A percentile compares a stretch with the other conserved stretches of the same genome.
These are phyloP conservation scores for Sigmodon hispidus DNA, from an alignment of 2,113 vertebrate genomes.

Conservation along the genomic window DNA sequence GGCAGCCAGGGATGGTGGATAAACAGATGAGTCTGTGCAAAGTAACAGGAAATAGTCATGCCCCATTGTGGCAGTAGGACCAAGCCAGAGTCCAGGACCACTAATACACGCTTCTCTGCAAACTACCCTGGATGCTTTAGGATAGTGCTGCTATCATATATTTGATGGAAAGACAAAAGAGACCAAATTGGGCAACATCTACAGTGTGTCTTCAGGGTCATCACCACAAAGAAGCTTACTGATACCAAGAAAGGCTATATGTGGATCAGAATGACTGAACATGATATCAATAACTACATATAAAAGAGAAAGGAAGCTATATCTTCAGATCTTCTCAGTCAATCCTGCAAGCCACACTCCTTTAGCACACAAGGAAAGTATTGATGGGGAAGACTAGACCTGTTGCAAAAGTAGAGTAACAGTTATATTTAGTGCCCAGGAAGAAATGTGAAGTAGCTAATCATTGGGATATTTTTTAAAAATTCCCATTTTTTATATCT, in stretches of 20 bases:
- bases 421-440: neutral
- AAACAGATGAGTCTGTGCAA: neutral
- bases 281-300: neutral
- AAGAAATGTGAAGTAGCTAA: neutral
- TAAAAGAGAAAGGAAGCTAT: neutral
- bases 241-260: neutral
- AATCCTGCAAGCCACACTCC: neutral
- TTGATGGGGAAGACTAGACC: neutral
- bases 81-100: neutral
- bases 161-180: neutral
- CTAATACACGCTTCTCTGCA: neutral
- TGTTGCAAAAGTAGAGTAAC: neutral
- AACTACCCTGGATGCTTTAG: neutral
- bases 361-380: neutral
- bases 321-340: neutral
- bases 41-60: neutral
- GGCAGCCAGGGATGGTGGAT: too few relatives aligned
- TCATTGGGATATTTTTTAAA: neutral
- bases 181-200: neutral
- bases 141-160: too few relatives aligned
- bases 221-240: neutral
- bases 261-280: too few relatives aligned
- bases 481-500: too few relatives aligned
- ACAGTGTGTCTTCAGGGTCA: neutral
- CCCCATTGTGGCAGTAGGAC: too few relatives aligned